Conservation (phyloP, 2,888 invertebrate genomes). For the Gnatocerus cornutus region DNA sequence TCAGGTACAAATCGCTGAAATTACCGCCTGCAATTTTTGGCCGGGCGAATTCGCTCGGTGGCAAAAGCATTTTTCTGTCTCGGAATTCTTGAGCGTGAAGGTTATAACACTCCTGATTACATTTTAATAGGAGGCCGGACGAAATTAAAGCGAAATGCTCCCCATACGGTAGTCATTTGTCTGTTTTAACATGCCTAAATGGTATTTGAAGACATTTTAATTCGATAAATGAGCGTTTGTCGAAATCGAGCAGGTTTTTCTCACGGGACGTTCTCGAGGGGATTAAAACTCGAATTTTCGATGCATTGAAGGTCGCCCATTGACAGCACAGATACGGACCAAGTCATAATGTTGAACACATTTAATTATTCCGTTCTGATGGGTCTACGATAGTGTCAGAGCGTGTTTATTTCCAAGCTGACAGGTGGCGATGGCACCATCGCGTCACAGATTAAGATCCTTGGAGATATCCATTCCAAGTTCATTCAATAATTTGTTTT, state of each 20-base stretch:
- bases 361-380: constrained; percentile 61
- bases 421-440: constrained; percentile 56
- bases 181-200: constrained; percentile 61
- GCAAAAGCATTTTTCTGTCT: constrained; percentile 33
- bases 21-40: no score
- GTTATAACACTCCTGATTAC: constrained; percentile 57
- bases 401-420: constrained; percentile 57
- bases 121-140: constrained; percentile 62
- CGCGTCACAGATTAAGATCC: constrained; percentile 53
- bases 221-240: constrained; percentile 56
- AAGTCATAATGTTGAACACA: constrained; percentile 58
- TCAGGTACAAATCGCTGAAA: neutral
- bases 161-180: constrained; percentile 64
- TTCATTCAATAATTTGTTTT: constrained; percentile 3
- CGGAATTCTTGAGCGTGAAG: constrained; percentile 38
- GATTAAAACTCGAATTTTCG: constrained; percentile 24
- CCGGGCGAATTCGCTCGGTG: constrained; percentile 4
- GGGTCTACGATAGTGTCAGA: constrained; percentile 59
- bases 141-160: constrained; percentile 58
- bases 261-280: constrained; percentile 51
- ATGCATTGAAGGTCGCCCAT: constrained; percentile 51
- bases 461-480: constrained; percentile 23
- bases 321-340: constrained; percentile 52
- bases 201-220: constrained; percentile 64
- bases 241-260: constrained; percentile 46